phyloP scores from a whole-genome alignment of 2,888 invertebrate genomes.

The Ceramica pisi region DNA sequence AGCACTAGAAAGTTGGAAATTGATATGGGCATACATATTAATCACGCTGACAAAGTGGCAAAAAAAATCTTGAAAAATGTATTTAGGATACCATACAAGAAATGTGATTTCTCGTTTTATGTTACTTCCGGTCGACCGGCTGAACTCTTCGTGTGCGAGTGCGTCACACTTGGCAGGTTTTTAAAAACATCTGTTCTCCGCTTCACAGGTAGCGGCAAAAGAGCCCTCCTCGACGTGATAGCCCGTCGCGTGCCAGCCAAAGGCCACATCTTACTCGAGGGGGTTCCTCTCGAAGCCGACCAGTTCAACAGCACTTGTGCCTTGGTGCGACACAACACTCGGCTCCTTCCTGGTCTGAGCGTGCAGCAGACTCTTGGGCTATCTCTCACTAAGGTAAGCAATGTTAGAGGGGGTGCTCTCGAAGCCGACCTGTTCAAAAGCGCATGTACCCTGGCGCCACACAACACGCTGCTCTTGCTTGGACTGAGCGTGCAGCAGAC shows the following conservation, averaged over 20 bases:
- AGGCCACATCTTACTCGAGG: constrained; percentile 97
- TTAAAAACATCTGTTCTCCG: background rate
- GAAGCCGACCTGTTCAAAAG: constrained; percentile 95
- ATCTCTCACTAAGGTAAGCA: constrained; percentile 94
- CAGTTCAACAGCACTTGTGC: constrained; percentile 97
- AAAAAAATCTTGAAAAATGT: too few relatives aligned
- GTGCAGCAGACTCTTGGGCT: constrained; percentile 96
- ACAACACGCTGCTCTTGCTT: constrained; percentile 95
- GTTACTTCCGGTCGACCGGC: too few relatives aligned
- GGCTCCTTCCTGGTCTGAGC: constrained; percentile 96
- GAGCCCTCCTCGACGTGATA: constrained; percentile 98
- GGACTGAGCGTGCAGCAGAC: constrained; percentile 97
- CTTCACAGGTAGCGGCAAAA: constrained; percentile 96
- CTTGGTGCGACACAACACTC: constrained; percentile 96
- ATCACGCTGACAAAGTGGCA: too few relatives aligned
- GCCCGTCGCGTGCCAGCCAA: constrained; percentile 95
- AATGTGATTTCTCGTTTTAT: too few relatives aligned
- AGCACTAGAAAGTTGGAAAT: too few relatives aligned
- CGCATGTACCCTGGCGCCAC: constrained; percentile 97
- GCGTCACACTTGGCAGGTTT: background rate
- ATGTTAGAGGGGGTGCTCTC: constrained; percentile 92
- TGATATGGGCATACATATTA: too few relatives aligned
- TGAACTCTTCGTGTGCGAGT: too few relatives aligned
- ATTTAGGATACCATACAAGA: too few relatives aligned
- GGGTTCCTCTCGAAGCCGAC: constrained; percentile 94